These are phyloP conservation scores for Gandaritis pyraliata DNA, from an alignment of 2,888 invertebrate species.

Conservation along the genomic window DNA sequence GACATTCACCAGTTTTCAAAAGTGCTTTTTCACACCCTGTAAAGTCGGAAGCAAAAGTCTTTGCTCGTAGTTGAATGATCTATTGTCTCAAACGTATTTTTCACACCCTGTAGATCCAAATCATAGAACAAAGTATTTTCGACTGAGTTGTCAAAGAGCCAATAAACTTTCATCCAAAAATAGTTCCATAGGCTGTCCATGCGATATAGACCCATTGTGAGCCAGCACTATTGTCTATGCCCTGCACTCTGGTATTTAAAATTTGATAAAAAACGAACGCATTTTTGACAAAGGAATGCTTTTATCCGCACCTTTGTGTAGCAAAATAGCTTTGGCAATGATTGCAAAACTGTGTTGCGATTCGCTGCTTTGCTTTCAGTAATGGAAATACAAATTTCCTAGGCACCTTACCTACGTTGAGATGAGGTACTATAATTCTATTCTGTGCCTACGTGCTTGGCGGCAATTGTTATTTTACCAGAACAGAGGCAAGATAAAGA, in stretches of 20 bases:
- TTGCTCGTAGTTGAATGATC: too few relatives aligned
- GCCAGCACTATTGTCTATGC: constrained; percentile 17
- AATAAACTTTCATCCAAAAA: not conserved
- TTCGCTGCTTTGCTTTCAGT: not conserved
- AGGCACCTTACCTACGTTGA: too few relatives aligned
- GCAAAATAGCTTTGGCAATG: constrained; percentile 12
- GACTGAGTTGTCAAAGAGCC: constrained; percentile 10
- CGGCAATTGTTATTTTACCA: too few relatives aligned
- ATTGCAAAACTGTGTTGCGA: constrained; percentile 2
- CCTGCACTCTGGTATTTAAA: constrained; percentile 27
- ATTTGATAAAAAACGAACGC: constrained; percentile 20
- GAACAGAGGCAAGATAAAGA: too few relatives aligned
- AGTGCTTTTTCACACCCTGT: too few relatives aligned
- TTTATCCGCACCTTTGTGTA: constrained; percentile 19
- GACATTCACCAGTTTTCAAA: too few relatives aligned
- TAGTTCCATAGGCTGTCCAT: constrained; percentile 3
- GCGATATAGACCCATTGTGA: constrained; percentile 3
- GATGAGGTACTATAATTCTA: too few relatives aligned
- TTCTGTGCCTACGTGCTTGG: too few relatives aligned
- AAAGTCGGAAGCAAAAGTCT: too few relatives aligned
- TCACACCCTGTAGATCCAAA: not conserved
- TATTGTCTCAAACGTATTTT: too few relatives aligned
- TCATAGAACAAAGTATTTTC: not conserved
- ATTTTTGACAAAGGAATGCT: constrained; percentile 26
- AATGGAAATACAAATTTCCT: constrained; percentile 4